Conservation (phyloP, 2,113 vertebrate genomes). For the Crocuta crocuta region DNA sequence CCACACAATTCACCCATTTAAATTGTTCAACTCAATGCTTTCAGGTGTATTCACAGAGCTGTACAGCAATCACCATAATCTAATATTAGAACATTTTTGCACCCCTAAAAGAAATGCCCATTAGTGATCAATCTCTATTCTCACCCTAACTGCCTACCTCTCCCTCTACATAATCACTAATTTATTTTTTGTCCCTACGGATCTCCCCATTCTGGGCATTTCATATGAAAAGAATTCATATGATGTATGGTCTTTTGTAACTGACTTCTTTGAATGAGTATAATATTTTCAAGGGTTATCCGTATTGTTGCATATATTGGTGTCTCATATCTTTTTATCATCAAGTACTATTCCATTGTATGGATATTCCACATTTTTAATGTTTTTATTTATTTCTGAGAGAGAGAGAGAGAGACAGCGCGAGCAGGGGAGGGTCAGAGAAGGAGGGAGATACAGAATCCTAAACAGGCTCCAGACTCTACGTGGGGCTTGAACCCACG, state of each 20-base stretch:
- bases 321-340: too few relatives aligned
- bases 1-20: constrained; percentile 7
- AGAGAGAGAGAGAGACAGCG: too few relatives aligned
- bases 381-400: too few relatives aligned
- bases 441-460: too few relatives aligned
- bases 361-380: neutral
- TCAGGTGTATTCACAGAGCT: constrained; percentile 18
- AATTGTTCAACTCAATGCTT: constrained; percentile 3
- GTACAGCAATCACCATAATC: constrained; percentile 4
- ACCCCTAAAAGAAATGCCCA: constrained; percentile 31
- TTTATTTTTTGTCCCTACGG: neutral
- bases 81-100: constrained; percentile 21
- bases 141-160: neutral
- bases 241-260: neutral
- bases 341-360: too few relatives aligned
- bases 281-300: neutral
- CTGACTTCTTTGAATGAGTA: neutral
- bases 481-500: too few relatives aligned
- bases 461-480: too few relatives aligned
- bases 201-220: neutral
- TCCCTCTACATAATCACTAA: neutral
- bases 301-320: too few relatives aligned
- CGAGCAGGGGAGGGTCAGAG: too few relatives aligned
- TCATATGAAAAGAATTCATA: constrained; percentile 29
- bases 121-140: neutral